Evolutionary conservation across 2,888 invertebrate genomes (phyloP).

Genomic region (Noctua pronuba): DNA sequence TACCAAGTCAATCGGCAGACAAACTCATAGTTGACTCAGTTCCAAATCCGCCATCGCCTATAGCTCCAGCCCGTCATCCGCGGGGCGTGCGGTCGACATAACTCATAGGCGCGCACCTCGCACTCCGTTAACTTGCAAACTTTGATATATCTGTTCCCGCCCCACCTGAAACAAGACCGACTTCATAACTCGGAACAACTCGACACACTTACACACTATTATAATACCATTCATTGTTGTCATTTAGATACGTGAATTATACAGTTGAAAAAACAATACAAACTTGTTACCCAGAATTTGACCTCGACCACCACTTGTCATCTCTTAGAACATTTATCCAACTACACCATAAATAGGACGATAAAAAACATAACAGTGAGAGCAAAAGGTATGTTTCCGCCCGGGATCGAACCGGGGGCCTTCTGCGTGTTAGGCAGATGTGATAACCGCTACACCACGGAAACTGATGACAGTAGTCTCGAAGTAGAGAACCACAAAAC

Average conservation of each 20-base stretch:
- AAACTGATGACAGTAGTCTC: conserved; percentile 83
- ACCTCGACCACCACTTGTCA: background rate
- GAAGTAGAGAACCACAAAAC: background rate
- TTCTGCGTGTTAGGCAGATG: conserved; percentile 97
- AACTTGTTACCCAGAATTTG: background rate
- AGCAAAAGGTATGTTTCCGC: conserved; percentile 92
- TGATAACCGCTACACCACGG: conserved; percentile 97
- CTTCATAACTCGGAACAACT: conserved; percentile 30
- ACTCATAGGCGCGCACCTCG: conserved; percentile 87
- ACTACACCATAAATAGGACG: background rate
- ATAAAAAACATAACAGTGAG: too few species aligned
- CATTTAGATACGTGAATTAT: conserved; percentile 6
- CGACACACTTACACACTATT: conserved; percentile 48
- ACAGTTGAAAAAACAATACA: background rate
- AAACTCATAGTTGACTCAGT: background rate
- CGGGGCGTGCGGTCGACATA: conserved; percentile 85
- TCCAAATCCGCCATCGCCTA: conserved; percentile 39
- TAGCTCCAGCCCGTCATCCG: conserved; percentile 52
- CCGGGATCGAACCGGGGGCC: conserved; percentile 97
- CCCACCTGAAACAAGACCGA: conserved; percentile 80
- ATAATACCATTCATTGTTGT: conserved; percentile 43
- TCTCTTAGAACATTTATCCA: background rate
- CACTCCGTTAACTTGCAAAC: conserved; percentile 86
- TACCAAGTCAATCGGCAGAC: too few species aligned
- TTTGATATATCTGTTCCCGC: conserved; percentile 85